A percentile compares a stretch with the other conserved stretches of the same genome.
These are phyloP conservation scores for Cervus canadensis DNA, from an alignment of 2,113 vertebrate species.

Conservation along the genomic window DNA sequence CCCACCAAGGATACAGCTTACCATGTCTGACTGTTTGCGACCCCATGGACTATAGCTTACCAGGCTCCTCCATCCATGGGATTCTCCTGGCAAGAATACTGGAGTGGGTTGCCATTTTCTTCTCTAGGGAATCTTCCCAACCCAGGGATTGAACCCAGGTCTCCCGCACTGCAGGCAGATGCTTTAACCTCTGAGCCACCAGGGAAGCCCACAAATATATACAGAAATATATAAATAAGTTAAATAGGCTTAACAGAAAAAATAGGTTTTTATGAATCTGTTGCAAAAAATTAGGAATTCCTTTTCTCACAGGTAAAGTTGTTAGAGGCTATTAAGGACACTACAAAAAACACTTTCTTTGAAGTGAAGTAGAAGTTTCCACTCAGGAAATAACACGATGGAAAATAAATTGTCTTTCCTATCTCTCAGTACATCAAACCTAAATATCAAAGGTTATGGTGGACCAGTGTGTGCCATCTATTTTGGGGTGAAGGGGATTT, in stretches of 20 bases:
- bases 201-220: background rate
- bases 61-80: too few relatives aligned
- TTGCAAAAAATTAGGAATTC: background rate
- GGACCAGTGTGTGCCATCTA: background rate
- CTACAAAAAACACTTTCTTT: background rate
- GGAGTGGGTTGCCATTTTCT: too few relatives aligned
- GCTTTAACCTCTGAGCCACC: too few relatives aligned
- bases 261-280: background rate
- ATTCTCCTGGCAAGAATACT: too few relatives aligned
- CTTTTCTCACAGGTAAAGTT: background rate
- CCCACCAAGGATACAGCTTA: background rate
- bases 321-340: background rate
- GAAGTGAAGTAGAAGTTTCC: background rate
- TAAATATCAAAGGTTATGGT: background rate
- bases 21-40: background rate
- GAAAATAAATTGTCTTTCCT: background rate
- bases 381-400: background rate
- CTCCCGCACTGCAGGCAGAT: too few relatives aligned
- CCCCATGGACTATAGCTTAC: too few relatives aligned
- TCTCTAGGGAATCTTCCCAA: too few relatives aligned
- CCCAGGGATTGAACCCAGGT: too few relatives aligned
- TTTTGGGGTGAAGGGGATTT: background rate
- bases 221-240: background rate
- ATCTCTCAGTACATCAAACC: background rate
- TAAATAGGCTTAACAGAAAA: background rate